Evolutionary conservation across 2,113 vertebrate genomes (phyloP).

Genomic region (Panthera uncia): DNA sequence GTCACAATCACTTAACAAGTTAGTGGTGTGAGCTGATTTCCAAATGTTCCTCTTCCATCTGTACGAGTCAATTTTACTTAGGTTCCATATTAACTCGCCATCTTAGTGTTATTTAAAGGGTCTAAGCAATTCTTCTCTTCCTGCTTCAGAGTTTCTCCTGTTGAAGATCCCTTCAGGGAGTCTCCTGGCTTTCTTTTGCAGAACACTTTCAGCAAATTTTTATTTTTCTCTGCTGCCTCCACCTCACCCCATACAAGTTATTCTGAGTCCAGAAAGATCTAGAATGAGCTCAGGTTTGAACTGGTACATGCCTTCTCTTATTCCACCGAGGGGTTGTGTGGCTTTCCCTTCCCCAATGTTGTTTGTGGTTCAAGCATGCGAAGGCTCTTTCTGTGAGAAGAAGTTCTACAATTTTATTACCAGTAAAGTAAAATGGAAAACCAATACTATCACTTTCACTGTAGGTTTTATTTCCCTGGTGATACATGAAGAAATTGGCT

Average conservation of each 20-base stretch:
- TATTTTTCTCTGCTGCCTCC: neutral
- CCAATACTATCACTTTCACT: conserved; percentile 63
- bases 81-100: neutral
- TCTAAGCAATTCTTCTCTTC: neutral
- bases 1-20: neutral
- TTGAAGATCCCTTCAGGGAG: neutral
- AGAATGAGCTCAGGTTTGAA: neutral
- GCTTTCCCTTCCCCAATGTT: neutral
- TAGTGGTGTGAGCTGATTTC: neutral
- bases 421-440: conserved; percentile 58
- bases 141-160: neutral
- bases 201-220: neutral
- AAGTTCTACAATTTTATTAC: conserved; percentile 49
- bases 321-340: neutral
- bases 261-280: neutral
- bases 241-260: neutral
- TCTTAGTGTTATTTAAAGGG: conserved; percentile 37
- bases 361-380: neutral
- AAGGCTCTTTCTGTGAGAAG: conserved; percentile 29
- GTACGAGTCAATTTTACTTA: neutral
- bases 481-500: conserved; percentile 64
- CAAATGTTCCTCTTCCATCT: conserved; percentile 5
- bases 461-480: conserved; percentile 73
- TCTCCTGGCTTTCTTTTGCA: neutral
- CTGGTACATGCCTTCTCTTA: neutral